Evolutionary conservation across 1,140 invertebrate genomes (phyloP).

Genomic region (Chrysoperla carnea): DNA sequence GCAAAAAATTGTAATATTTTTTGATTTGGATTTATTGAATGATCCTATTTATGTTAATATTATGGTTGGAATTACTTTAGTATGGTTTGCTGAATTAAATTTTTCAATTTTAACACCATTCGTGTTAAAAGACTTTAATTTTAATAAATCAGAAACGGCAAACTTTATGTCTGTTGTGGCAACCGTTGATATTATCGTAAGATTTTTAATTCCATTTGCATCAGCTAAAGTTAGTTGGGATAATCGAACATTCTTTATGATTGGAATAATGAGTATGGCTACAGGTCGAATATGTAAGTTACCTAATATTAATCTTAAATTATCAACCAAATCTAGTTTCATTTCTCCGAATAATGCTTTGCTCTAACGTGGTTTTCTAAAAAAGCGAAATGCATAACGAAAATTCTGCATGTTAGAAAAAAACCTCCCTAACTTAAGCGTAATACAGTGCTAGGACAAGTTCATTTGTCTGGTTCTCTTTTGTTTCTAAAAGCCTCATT

Average conservation of each 20-base stretch:
- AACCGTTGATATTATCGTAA: conserved; percentile 33
- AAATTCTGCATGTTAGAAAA: too few relatives aligned
- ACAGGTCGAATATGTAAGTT: conserved; percentile 18
- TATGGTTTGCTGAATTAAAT: conserved; percentile 47
- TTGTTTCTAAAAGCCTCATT: too few relatives aligned
- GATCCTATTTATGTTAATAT: conserved; percentile 47
- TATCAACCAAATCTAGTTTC: not conserved
- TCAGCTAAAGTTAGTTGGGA: conserved; percentile 23
- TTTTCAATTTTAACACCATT: conserved; percentile 50
- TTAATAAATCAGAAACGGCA: conserved; percentile 34
- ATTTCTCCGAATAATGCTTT: not conserved
- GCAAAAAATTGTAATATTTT: conserved; percentile 34
- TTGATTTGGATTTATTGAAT: conserved; percentile 43
- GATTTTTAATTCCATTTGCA: conserved; percentile 41
- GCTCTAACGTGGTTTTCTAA: conserved; percentile 1
- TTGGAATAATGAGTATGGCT: conserved; percentile 18
- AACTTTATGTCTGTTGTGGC: conserved; percentile 39
- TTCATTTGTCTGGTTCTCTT: too few relatives aligned
- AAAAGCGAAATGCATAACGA: not conserved
- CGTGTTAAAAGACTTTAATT: conserved; percentile 39
- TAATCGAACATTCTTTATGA: conserved; percentile 19
- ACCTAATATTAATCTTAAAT: not conserved
- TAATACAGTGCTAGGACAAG: too few relatives aligned
- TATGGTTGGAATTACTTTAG: conserved; percentile 44
- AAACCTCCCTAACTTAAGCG: too few relatives aligned